phyloP scores from a whole-genome alignment of 1,140 invertebrate genomes.

The Eciton burchellii region DNA sequence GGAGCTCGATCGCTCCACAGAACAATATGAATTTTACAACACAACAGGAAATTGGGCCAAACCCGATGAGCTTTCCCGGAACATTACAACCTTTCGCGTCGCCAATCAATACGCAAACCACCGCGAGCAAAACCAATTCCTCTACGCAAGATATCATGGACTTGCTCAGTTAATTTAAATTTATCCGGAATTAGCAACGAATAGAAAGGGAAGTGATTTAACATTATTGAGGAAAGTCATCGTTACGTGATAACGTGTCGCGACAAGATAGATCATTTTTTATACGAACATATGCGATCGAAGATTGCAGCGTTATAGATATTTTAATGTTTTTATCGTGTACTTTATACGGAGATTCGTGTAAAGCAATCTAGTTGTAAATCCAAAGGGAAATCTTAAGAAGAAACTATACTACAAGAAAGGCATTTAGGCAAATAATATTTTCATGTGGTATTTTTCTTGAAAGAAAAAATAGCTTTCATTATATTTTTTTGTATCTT shows the following conservation, averaged over 20 bases:
- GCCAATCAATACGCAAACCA: constrained; percentile 40
- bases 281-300: constrained; percentile 4
- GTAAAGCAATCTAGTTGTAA: not conserved
- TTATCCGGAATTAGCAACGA: not conserved
- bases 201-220: not conserved
- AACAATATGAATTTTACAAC: constrained; percentile 54
- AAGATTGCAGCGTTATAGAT: constrained; percentile 2
- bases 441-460: not conserved
- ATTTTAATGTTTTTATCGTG: constrained; percentile 2
- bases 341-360: constrained; percentile 18
- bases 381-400: not conserved
- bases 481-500: constrained; percentile 11
- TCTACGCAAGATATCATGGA: constrained; percentile 66
- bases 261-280: constrained; percentile 5
- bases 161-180: constrained; percentile 68
- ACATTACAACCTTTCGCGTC: constrained; percentile 28
- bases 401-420: not conserved
- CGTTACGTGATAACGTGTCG: not conserved
- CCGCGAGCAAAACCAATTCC: constrained; percentile 39
- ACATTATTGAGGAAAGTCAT: constrained; percentile 16
- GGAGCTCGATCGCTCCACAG: constrained; percentile 47
- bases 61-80: constrained; percentile 41
- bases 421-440: not conserved
- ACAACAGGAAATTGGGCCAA: constrained; percentile 58
- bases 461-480: not conserved